These are phyloP conservation scores for Nephrocerus scutellatus DNA, from an alignment of 2,888 invertebrate species.

Conservation along the genomic window DNA sequence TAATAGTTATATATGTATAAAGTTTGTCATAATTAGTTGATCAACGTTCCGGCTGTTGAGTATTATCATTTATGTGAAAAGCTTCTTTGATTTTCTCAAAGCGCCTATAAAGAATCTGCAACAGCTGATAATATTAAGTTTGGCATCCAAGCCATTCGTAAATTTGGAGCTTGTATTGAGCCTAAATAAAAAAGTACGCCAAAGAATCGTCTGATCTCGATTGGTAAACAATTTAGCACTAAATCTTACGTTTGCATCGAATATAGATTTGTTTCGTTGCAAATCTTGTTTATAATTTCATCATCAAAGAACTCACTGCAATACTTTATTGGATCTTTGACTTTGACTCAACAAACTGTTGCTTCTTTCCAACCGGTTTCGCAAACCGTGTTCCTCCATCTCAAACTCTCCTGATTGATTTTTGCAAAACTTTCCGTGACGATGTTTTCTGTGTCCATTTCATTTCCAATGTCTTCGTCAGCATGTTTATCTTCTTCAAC, in stretches of 20 bases:
- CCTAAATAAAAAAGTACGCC: constrained; percentile 5
- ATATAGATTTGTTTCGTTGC: constrained; percentile 6
- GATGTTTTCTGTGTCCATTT: constrained; percentile 5
- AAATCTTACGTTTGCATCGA: constrained; percentile 1
- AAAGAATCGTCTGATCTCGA: constrained; percentile 1
- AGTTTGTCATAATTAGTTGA: constrained; percentile 7
- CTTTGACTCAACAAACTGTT: too few relatives aligned
- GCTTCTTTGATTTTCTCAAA: constrained; percentile 3
- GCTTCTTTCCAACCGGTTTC: constrained; percentile 5
- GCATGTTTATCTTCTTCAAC: background rate
- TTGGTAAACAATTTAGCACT: background rate
- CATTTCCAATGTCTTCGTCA: constrained; percentile 5
- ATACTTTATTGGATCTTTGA: constrained; percentile 7
- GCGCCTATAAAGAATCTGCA: constrained; percentile 1
- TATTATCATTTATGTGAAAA: constrained; percentile 9
- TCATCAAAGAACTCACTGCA: constrained; percentile 7
- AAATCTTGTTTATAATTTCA: constrained; percentile 1
- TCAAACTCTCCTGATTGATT: constrained; percentile 6
- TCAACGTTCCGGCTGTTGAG: constrained; percentile 6
- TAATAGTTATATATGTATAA: constrained; percentile 9
- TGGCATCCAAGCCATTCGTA: constrained; percentile 6
- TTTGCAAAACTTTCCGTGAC: constrained; percentile 3
- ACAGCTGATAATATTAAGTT: constrained; percentile 8
- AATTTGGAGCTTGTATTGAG: too few relatives aligned
- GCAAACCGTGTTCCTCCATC: constrained; percentile 4